Base-by-base conservation (phyloP, 2,113 vertebrate species). In the Erpornis zantholeuca region DNA sequence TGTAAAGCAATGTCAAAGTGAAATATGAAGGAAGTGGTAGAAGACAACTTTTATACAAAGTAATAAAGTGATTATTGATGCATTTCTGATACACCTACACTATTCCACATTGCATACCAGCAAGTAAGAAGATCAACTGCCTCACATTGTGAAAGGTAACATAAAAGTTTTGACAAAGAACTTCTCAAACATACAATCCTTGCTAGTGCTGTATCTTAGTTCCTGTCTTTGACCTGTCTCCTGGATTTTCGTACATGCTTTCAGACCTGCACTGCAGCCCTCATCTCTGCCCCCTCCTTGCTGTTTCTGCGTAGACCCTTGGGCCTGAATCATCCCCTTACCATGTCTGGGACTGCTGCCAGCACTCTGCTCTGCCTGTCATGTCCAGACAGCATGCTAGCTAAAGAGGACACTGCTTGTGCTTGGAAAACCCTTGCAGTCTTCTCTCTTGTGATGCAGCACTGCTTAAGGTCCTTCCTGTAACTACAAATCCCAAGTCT, bases 171-270 rank as follows among this genome's bases (percentile, higher is more conserved):
- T 50, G 28, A 64, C 15, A 86, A 76, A 45, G 10, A 82, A 61
- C 54, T 78, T 82, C 33, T 84, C 38, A 69, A 19, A 24, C 57
- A n/a, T 9, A 44, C 10, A 57, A 44, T 53, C 22, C 70, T 61
- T 68, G 25, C 31, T 44, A 29, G 47, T 0, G 0, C 33, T 36
- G 2, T 14, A 38, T 24, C 40, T 35, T 27, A 56, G 61, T 31
- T 69, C 36, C 53, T 60, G 42, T 13, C 33, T 86, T 42, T 53
- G 29, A 82, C 12, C 14, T 33, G 11, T 76, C 40, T 59, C 35
- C 27, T 53, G 44, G 38, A 47, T 21, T 35, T n/a, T n/a, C n/a
- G n/a, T n/a, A n/a, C n/a, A 33, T 0, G 0, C 27, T 28, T 36
- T 72, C 38, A 72, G 44, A 76, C 9, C 29, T 31, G 14, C 52